Percentiles rank a stretch among this genome's conserved stretches.
These are phyloP conservation scores for Busseola fusca DNA, from an alignment of 2,888 invertebrate genomes.

Conservation along the genomic window DNA sequence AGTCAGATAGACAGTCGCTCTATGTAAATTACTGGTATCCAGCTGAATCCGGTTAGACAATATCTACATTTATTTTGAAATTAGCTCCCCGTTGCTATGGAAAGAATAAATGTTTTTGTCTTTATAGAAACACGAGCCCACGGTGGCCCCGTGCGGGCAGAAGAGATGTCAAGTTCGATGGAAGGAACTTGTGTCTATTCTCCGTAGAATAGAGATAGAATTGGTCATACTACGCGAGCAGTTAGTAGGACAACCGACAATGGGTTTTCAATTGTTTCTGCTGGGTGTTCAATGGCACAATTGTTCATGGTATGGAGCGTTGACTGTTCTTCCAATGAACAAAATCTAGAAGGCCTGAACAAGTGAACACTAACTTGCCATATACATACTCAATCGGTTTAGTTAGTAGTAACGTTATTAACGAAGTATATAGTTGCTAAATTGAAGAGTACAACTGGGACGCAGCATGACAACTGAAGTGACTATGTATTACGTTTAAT, in stretches of 20 bases:
- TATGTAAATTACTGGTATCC: too few relatives aligned
- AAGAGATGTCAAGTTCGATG: not conserved
- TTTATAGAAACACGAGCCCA: not conserved
- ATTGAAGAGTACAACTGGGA: too few relatives aligned
- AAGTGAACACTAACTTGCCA: not conserved
- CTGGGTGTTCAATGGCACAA: not conserved
- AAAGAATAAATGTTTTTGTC: not conserved
- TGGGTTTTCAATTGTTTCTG: conserved; percentile 2
- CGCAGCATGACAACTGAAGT: too few relatives aligned
- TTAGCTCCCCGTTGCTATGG: not conserved
- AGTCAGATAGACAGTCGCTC: too few relatives aligned
- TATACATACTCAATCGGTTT: too few relatives aligned
- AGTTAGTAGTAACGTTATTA: too few relatives aligned
- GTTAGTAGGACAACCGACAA: not conserved
- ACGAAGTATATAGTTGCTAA: too few relatives aligned
- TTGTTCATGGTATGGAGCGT: not conserved
- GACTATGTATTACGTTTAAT: too few relatives aligned
- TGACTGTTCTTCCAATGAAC: not conserved
- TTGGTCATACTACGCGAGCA: not conserved
- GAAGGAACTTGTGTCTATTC: not conserved
- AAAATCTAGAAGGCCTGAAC: not conserved
- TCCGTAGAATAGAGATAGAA: too few relatives aligned
- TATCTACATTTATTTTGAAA: too few relatives aligned
- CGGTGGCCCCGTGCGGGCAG: not conserved
- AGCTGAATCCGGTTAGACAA: too few relatives aligned